phyloP scores from a whole-genome alignment of 2,888 invertebrate genomes.

The Lepidochrysops patricia region DNA sequence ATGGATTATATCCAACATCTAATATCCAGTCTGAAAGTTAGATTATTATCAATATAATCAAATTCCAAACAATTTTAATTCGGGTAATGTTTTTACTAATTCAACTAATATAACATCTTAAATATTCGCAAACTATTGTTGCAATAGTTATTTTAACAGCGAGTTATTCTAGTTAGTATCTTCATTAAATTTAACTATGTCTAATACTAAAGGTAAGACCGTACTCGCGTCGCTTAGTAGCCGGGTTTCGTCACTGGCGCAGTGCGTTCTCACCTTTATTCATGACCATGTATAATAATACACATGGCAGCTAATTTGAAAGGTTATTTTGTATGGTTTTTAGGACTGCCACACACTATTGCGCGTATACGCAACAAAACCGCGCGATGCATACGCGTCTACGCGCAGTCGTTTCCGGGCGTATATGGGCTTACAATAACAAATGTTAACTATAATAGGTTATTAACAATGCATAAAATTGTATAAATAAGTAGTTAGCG shows the following conservation, averaged over 20 bases:
- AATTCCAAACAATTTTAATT: not conserved
- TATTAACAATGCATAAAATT: constrained; percentile 60
- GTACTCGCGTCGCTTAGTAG: no score
- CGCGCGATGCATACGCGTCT: not conserved
- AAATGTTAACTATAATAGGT: constrained; percentile 40
- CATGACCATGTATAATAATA: not conserved
- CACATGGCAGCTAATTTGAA: not conserved
- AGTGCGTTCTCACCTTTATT: no score
- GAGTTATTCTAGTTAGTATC: not conserved
- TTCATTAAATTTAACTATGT: not conserved
- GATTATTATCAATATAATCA: not conserved
- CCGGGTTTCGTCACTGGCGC: no score
- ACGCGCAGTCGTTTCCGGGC: not conserved
- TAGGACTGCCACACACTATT: not conserved
- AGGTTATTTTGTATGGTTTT: not conserved
- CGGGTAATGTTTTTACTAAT: not conserved
- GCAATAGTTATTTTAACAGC: not conserved
- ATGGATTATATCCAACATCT: not conserved
- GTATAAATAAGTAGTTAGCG: constrained; percentile 67
- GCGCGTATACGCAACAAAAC: not conserved
- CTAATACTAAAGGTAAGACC: no score
- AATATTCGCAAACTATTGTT: not conserved
- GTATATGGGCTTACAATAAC: constrained; percentile 20
- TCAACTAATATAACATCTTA: not conserved
- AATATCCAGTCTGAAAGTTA: not conserved